Evolutionary conservation across 2,113 vertebrate genomes (phyloP).

Genomic region (Capreolus pygargus): DNA sequence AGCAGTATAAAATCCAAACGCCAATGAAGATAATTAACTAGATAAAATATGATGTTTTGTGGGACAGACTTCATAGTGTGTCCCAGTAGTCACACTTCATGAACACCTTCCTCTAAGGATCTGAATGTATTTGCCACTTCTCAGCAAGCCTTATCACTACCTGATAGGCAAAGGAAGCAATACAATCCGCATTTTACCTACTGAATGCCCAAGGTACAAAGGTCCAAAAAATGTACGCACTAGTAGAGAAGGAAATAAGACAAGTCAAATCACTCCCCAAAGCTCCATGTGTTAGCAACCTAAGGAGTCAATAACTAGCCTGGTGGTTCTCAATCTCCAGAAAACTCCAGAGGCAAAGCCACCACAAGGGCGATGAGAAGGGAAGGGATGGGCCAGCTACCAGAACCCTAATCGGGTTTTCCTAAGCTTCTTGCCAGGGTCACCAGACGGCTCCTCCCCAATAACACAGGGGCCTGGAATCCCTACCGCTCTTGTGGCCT

Average conservation of each 20-base stretch:
- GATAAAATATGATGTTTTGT: not conserved
- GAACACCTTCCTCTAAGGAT: not conserved
- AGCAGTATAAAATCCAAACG: not conserved
- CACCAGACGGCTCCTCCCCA: not conserved
- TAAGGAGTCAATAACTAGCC: not conserved
- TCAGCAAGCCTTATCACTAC: not conserved
- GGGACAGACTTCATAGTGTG: not conserved
- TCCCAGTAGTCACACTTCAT: not conserved
- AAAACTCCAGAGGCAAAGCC: not conserved
- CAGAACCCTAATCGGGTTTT: not conserved
- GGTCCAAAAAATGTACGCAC: not conserved
- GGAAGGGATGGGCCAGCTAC: not conserved
- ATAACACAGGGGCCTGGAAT: not conserved
- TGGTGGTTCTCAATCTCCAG: no score
- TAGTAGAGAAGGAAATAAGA: not conserved
- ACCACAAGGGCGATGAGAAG: no score
- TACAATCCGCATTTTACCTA: not conserved
- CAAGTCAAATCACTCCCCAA: not conserved
- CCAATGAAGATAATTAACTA: not conserved
- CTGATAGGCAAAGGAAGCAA: not conserved
- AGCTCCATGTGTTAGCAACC: not conserved
- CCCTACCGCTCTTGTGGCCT: not conserved
- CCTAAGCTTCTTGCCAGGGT: not conserved
- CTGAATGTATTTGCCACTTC: not conserved
- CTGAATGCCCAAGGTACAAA: not conserved